Evolutionary conservation across 2,888 invertebrate genomes (phyloP), one percentile per base, ranked within the genome.

Genomic region (Zhuqinia jingwanae): DNA sequence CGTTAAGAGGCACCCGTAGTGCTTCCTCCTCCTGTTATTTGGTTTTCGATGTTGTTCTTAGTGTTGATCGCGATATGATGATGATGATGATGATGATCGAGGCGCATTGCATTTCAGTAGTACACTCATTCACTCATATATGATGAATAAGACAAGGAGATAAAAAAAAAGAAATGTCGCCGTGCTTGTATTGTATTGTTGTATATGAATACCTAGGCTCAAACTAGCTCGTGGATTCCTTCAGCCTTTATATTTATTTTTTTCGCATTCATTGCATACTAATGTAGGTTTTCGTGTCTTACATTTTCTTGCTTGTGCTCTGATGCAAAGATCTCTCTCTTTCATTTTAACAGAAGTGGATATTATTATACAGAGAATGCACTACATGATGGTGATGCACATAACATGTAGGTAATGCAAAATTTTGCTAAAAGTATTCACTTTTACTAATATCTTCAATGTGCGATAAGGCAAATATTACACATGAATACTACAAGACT

Each of bases 81-180:
- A 58, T 58, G 25, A 53, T 53, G 53, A n/a, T n/a, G 53, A 1
- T 53, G 53, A 20, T 45, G 76, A 76, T 77, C 42, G 63, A 78
- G 56, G 78, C 63, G 78, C 78, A 78, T 78, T 56, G 22, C 56
- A 58, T 58, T 58, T 58, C 58, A 25, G 58, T 22, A 3, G 11
- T 53, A 25, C n/a, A n/a, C n/a, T n/a, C n/a, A n/a, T n/a, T n/a
- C n/a, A n/a, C n/a, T n/a, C n/a, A n/a, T 25, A 53, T 53, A 53
- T 13, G 53, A 1, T 17, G 2, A 58, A 58, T 11, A 58, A n/a
- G 11, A 58, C 25, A 58, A 58, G 58, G 25, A 58, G 58, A 15
- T n/a, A n/a, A n/a, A n/a, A n/a, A n/a, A 20, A 42, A 63, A 78
- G 78, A 63, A 63, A 25, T 56, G 78, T 78, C 78, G 78, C 78